These are phyloP conservation scores for Campoletis sonorensis DNA, from an alignment of 1,140 invertebrate species.

Conservation along the genomic window DNA sequence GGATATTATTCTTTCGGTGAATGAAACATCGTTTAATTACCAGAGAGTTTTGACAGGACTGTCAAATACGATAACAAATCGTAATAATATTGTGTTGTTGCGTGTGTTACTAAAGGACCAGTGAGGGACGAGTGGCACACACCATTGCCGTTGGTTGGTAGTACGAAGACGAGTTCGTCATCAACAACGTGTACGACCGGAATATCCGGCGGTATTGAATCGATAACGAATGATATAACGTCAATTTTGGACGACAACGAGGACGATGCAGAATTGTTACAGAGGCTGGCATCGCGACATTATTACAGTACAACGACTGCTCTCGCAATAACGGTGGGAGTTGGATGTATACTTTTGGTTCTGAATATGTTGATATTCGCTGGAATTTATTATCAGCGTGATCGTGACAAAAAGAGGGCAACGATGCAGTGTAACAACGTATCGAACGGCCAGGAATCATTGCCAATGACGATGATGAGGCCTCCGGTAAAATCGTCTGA, in stretches of 20 bases:
- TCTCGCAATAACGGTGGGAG: slow-evolving; percentile 91
- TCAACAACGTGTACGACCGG: slow-evolving; percentile 73
- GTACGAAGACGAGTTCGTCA: slow-evolving; percentile 63
- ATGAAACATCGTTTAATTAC: too few species aligned
- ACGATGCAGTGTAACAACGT: slow-evolving; percentile 61
- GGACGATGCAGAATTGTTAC: slow-evolving; percentile 76
- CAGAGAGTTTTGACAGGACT: too few species aligned
- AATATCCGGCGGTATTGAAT: slow-evolving; percentile 64
- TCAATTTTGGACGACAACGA: slow-evolving; percentile 71
- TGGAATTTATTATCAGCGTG: slow-evolving; percentile 90
- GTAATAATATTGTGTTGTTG: too few species aligned
- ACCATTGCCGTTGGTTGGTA: slow-evolving; percentile 75
- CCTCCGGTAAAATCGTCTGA: slow-evolving; percentile 58
- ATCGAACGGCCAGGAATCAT: slow-evolving; percentile 64
- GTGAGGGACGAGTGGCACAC: slow-evolving; percentile 80
- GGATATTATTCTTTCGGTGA: too few species aligned
- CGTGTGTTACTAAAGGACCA: slow-evolving; percentile 68
- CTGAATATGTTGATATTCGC: slow-evolving; percentile 93
- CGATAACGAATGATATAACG: slow-evolving; percentile 62
- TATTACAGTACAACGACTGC: slow-evolving; percentile 87
- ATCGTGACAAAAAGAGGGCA: slow-evolving; percentile 76
- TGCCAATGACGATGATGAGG: slow-evolving; percentile 73
- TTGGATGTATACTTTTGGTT: slow-evolving; percentile 90
- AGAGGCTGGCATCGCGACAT: slow-evolving; percentile 76
- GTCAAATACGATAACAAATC: too few species aligned